Evolutionary conservation across 2,888 invertebrate genomes (phyloP).

Genomic region (Meteorus cinctellus): DNA sequence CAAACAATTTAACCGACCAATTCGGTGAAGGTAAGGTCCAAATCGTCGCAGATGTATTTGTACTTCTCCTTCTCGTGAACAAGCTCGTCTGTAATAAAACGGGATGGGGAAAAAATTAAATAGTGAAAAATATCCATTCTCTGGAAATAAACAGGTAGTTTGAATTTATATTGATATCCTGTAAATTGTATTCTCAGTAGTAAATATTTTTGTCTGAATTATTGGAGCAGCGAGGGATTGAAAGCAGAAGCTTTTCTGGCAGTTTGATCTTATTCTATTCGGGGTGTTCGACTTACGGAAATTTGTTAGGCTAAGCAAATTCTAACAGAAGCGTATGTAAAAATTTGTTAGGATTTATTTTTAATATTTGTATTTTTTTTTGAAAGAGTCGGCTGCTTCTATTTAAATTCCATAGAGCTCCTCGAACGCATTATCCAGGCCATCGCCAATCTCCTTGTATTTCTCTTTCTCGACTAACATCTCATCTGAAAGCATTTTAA

Average conservation of each 20-base stretch:
- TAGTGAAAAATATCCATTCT: conserved; percentile 4
- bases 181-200: background rate
- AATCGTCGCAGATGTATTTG: conserved; percentile 99
- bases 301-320: conserved; percentile 65
- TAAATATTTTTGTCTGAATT: background rate
- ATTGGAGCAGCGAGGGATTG: conserved; percentile 51
- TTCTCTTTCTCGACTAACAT: conserved; percentile 91
- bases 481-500: conserved; percentile 80
- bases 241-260: conserved; percentile 51
- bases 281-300: conserved; percentile 59
- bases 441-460: conserved; percentile 94
- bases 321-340: conserved; percentile 57
- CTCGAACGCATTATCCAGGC: conserved; percentile 94
- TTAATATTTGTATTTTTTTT: background rate
- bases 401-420: conserved; percentile 77
- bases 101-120: conserved; percentile 26
- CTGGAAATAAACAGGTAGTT: background rate
- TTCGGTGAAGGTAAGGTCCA: conserved; percentile 99
- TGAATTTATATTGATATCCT: background rate
- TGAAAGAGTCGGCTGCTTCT: conserved; percentile 33
- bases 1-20: conserved; percentile 76
- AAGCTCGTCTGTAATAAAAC: conserved; percentile 86
- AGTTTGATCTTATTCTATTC: background rate
- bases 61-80: conserved; percentile 99
- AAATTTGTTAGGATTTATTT: conserved; percentile 48